Conservation (phyloP, 2,888 invertebrate species). For the Spisula subtruncata region DNA sequence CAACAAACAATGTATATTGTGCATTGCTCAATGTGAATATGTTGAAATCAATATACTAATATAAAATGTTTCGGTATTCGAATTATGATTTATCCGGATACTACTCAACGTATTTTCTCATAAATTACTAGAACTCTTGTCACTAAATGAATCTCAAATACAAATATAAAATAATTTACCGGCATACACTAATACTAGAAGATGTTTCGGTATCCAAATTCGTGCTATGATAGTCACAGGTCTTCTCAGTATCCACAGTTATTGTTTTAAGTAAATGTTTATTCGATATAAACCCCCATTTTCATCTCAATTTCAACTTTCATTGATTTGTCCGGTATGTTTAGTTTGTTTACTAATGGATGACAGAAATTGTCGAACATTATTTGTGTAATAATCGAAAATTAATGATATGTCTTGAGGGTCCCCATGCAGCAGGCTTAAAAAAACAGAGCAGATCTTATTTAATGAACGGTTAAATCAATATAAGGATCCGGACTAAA, state of each 20-base stretch:
- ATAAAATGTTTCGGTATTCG: too few species aligned
- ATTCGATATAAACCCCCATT: background rate
- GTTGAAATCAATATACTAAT: background rate
- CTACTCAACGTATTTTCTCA: too few species aligned
- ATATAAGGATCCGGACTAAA: background rate
- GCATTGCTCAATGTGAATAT: background rate
- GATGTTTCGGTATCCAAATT: too few species aligned
- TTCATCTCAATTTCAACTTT: background rate
- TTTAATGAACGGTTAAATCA: constrained; percentile 18
- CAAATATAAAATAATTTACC: too few species aligned
- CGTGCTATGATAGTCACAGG: background rate
- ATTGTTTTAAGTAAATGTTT: constrained; percentile 15
- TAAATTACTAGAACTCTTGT: too few species aligned
- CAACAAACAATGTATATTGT: background rate
- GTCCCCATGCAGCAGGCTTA: background rate
- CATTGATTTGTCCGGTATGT: background rate
- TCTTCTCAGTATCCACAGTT: background rate
- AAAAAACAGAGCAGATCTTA: background rate
- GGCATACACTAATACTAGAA: too few species aligned
- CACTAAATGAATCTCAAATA: too few species aligned
- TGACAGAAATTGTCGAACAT: background rate
- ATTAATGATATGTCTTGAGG: background rate
- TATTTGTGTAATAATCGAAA: background rate
- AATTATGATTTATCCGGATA: too few species aligned
- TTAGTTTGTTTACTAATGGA: too few species aligned